These are phyloP conservation scores for Hemicordylus capensis DNA, from an alignment of 2,113 vertebrate species.

Conservation along the genomic window DNA sequence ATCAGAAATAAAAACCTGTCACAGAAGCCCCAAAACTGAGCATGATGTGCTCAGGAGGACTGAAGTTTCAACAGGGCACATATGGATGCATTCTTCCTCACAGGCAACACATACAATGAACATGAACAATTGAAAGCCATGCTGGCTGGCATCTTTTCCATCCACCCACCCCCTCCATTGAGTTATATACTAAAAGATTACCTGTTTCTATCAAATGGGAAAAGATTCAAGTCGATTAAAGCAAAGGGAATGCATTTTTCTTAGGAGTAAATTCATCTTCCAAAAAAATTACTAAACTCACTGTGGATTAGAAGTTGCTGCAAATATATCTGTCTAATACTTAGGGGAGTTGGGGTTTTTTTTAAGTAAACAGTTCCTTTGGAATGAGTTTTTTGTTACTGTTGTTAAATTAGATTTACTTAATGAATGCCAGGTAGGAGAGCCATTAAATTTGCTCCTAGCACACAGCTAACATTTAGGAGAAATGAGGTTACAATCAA, in stretches of 20 bases:
- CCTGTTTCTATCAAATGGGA: neutral
- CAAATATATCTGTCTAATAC: neutral
- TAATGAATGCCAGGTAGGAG: slow-evolving; percentile 34
- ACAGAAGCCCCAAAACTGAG: neutral
- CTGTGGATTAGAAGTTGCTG: neutral
- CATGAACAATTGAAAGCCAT: neutral
- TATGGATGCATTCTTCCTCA: neutral
- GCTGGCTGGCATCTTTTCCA: neutral
- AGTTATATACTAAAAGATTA: neutral
- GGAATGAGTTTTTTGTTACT: neutral
- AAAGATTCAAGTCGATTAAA: neutral
- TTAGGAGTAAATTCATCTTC: neutral
- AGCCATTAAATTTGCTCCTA: slow-evolving; percentile 12
- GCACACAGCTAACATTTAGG: slow-evolving; percentile 1
- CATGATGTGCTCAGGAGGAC: neutral
- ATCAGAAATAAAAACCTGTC: neutral
- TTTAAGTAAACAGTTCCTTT: neutral
- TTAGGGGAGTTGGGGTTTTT: neutral
- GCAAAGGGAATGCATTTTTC: neutral
- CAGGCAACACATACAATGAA: too few species aligned
- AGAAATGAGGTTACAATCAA: slow-evolving; percentile 1
- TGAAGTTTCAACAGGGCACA: too few species aligned
- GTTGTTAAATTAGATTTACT: slow-evolving; percentile 40
- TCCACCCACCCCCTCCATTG: neutral
- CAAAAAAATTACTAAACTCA: neutral